These are phyloP conservation scores for Dromococcyx pavoninus DNA, from an alignment of 2,797 vertebrate species.

Conservation along the genomic window DNA sequence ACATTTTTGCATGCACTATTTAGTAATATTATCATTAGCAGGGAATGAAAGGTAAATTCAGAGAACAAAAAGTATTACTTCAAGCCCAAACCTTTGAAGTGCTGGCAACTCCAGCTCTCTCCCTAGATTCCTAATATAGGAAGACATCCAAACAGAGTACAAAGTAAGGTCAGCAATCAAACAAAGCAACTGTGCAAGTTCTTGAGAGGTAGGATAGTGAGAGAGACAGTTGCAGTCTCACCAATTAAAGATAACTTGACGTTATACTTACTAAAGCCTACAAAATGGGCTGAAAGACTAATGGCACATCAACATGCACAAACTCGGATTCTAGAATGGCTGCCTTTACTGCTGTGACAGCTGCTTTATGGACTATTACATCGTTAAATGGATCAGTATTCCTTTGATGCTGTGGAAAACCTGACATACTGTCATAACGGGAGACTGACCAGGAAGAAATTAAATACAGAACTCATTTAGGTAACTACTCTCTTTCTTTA, in stretches of 20 bases:
- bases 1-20: background rate
- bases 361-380: conserved; percentile 17
- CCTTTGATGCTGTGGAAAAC: background rate
- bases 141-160: background rate
- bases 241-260: background rate
- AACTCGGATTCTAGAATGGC: conserved; percentile 5
- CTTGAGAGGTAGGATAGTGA: background rate
- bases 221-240: background rate
- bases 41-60: background rate
- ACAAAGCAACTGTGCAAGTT: background rate
- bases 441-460: background rate
- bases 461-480: background rate
- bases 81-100: background rate
- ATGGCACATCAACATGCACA: background rate
- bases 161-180: background rate
- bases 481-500: background rate
- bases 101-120: background rate
- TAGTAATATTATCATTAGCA: background rate
- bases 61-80: background rate
- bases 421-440: background rate
- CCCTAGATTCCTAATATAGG: background rate
- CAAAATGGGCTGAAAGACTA: background rate
- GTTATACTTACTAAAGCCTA: background rate
- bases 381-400: conserved; percentile 10
- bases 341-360: conserved; percentile 7